A percentile compares a stretch with the other conserved stretches of the same genome.
These are phyloP conservation scores for Salvator merianae DNA, from an alignment of 2,113 vertebrate species.

Conservation along the genomic window DNA sequence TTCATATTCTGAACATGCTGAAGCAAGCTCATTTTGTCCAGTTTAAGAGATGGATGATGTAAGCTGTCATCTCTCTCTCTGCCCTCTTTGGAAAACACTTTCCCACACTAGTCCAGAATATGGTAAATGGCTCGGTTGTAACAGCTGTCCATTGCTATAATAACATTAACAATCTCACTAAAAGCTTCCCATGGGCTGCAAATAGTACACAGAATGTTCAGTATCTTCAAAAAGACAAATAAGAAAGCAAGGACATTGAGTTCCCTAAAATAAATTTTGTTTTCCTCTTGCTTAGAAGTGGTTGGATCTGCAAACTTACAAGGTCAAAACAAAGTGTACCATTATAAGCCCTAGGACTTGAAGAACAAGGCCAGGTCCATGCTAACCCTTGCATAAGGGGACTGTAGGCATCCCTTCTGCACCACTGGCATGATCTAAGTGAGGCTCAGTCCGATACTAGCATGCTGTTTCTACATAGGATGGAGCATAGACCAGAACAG, in stretches of 20 bases:
- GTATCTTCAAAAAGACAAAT: constrained; percentile 27
- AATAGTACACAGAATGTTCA: constrained; percentile 15
- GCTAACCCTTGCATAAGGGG: no score
- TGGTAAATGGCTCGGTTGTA: background rate
- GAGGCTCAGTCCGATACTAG: no score
- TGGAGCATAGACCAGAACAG: no score
- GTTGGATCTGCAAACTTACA: background rate
- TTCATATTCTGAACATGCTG: background rate
- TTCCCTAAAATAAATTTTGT: background rate
- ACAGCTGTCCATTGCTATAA: background rate
- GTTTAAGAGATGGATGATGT: background rate
- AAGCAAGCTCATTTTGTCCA: constrained; percentile 5
- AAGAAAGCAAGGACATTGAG: constrained; percentile 14
- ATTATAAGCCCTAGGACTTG: background rate
- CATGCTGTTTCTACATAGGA: no score
- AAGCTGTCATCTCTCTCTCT: background rate
- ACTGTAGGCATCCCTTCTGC: no score
- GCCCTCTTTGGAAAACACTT: background rate
- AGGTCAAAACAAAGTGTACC: constrained; percentile 3
- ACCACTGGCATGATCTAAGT: no score
- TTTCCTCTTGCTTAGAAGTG: background rate
- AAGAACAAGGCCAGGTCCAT: background rate
- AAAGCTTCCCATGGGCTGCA: constrained; percentile 9
- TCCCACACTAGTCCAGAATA: background rate
- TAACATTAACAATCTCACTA: constrained; percentile 11